Percentiles rank a stretch among this genome's conserved stretches.
Evolutionary conservation across 2,113 vertebrate species (phyloP).

Genomic region (Etia nguti): DNA sequence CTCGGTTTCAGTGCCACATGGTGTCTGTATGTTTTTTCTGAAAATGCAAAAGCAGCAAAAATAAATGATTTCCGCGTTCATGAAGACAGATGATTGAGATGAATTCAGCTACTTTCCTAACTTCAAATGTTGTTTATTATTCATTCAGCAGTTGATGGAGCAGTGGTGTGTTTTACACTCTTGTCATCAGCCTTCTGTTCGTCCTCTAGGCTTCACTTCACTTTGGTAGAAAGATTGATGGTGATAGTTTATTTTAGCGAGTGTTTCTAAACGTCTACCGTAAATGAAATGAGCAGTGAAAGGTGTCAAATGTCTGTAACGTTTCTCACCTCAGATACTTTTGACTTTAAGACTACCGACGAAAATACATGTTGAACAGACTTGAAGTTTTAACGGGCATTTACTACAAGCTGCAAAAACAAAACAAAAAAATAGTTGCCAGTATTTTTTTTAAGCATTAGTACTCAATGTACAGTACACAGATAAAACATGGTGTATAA

Average conservation of each 20-base stretch:
- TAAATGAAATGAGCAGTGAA: background rate
- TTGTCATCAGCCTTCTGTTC: conserved; percentile 39
- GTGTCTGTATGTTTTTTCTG: conserved; percentile 3
- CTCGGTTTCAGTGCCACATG: background rate
- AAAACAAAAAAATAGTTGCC: background rate
- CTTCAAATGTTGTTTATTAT: background rate
- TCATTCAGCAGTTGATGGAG: conserved; percentile 15
- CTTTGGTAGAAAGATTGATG: conserved; percentile 5
- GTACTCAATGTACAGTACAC: background rate
- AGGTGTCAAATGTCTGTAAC: background rate
- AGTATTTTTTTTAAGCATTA: background rate
- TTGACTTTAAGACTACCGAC: background rate
- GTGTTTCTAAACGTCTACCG: background rate
- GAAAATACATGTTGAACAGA: background rate
- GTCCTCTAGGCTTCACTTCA: background rate
- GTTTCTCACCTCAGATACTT: background rate
- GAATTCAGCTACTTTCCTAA: background rate
- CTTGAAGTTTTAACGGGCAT: background rate
- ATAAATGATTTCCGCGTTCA: conserved; percentile 48
- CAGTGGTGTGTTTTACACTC: conserved; percentile 20
- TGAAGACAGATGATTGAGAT: background rate
- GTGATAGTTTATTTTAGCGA: background rate
- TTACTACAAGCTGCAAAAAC: background rate
- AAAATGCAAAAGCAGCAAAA: conserved; percentile 35
- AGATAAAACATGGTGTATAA: background rate